phyloP scores from a whole-genome alignment of 2,888 invertebrate genomes.

The Stegana nigrithorax region DNA sequence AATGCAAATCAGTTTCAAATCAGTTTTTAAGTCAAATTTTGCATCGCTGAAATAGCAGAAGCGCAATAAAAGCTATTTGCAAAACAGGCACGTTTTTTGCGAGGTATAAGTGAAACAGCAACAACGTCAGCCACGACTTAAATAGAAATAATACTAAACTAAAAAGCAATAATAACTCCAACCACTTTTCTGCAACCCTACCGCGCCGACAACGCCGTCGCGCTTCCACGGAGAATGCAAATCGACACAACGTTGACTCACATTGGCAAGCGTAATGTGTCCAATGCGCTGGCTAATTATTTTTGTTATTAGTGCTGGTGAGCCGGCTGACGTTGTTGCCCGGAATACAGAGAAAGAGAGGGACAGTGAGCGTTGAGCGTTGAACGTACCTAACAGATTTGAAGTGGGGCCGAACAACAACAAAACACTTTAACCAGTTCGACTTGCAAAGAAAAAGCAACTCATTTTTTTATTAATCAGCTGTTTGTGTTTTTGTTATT shows the following conservation, averaged over 20 bases:
- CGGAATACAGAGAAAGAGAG: too few relatives aligned
- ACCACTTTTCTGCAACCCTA: neutral
- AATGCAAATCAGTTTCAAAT: neutral
- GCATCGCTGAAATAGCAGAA: neutral
- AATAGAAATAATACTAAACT: too few relatives aligned
- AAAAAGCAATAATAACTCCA: neutral
- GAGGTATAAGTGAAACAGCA: too few relatives aligned
- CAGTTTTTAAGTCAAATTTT: too few relatives aligned
- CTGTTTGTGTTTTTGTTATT: constrained; percentile 12
- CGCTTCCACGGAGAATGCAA: too few relatives aligned
- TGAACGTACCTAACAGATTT: neutral
- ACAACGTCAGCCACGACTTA: neutral
- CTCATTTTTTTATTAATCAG: too few relatives aligned
- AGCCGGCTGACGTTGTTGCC: neutral
- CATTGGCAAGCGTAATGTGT: constrained; percentile 6
- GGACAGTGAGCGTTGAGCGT: too few relatives aligned
- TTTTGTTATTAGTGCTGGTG: too few relatives aligned
- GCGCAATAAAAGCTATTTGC: neutral
- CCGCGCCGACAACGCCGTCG: neutral
- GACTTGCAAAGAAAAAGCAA: neutral
- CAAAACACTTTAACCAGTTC: constrained; percentile 5
- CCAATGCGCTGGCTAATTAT: constrained; percentile 1
- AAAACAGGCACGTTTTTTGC: neutral
- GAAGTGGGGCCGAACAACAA: neutral
- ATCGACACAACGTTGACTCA: constrained; percentile 7